Conservation (phyloP, 92 coral and sea anemone genomes). For the Pocillopora meandrina region DNA sequence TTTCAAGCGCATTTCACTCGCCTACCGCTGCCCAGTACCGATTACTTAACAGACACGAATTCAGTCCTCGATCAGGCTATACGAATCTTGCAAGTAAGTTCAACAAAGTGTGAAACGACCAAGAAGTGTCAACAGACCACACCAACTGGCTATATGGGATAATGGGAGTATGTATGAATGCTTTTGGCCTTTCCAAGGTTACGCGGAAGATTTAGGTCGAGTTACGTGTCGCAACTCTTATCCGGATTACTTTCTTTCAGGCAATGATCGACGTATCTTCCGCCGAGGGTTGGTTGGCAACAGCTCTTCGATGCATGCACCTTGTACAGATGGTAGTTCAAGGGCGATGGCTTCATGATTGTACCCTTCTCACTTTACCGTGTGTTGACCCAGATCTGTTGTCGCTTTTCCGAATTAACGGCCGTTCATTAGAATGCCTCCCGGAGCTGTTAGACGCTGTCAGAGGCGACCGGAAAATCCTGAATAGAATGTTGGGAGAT, state of each 20-base stretch:
- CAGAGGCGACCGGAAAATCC: constrained; percentile 52
- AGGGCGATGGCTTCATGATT: constrained; percentile 96
- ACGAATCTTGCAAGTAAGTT: constrained; percentile 87
- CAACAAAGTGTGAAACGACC: too few species aligned
- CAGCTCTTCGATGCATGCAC: constrained; percentile 87
- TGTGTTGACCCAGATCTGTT: constrained; percentile 74
- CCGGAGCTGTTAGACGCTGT: constrained; percentile 87
- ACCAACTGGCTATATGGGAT: too few species aligned
- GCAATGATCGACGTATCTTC: constrained; percentile 99
- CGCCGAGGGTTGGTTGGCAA: constrained; percentile 95
- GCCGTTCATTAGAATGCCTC: constrained; percentile 72
- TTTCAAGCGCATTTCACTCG: constrained; percentile 95
- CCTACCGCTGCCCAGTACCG: constrained; percentile 88
- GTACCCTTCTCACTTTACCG: constrained; percentile 85
- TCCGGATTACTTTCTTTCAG: constrained; percentile 32
- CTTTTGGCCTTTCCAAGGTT: too few species aligned
- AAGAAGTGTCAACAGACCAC: too few species aligned
- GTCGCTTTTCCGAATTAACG: constrained; percentile 62
- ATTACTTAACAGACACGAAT: constrained; percentile 91
- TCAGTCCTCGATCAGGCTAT: constrained; percentile 95
- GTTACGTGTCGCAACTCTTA: background rate
- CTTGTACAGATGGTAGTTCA: constrained; percentile 96
- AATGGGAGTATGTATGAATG: too few species aligned
- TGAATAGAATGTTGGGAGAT: constrained; percentile 72
- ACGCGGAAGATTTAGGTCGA: too few species aligned